Evolutionary conservation across 2,888 invertebrate genomes (phyloP), one percentile per base, ranked within the genome.

Genomic region (Agrochola macilenta): DNA sequence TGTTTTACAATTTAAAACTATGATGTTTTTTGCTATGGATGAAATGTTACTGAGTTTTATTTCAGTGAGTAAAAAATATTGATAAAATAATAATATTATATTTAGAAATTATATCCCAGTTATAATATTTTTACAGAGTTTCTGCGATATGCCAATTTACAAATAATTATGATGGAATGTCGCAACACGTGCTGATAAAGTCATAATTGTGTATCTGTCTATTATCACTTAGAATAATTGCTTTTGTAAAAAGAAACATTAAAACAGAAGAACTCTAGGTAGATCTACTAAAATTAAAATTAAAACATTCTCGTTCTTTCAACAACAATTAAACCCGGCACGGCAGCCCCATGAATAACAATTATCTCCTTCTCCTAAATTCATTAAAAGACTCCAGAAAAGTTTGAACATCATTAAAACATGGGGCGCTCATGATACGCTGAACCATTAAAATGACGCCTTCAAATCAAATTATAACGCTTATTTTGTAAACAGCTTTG

Each of bases 321-420:
- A 57, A 30, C 30, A n/a, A 65, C 2, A 57, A 61, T n/a, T 26
- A 43, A 46, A 63, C 49, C 8, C 14, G 1, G 1, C 30, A 39
- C 12, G n/a, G 65, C 20, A 65, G 12, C 20, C 35, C 35, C n/a
- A 75, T 74, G 26, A 74, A 74, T 76, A 60, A 73, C 39, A 70
- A 72, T 78, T 74, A 77, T 79, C n/a, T 63, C 39, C 65, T 54
- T 54, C 73, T 65, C 35, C 23, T n/a, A 74, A 84, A 74, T 64
- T 69, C 74, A 81, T 64, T 60, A 79, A 71, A 61, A 84, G n/a
- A 43, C 43, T 66, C 49, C 26, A n/a, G 23, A n/a, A 39, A 71
- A 70, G 39, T 80, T 79, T 43, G 0, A 73, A 61, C 30, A 75
- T 75, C 49, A 73, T 79, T 84, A 73, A 57, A 84, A 70, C 52